Percentiles rank a stretch among this genome's conserved stretches.
Conservation (phyloP, 2,888 invertebrate species). For the Drosophila peninsularis region DNA sequence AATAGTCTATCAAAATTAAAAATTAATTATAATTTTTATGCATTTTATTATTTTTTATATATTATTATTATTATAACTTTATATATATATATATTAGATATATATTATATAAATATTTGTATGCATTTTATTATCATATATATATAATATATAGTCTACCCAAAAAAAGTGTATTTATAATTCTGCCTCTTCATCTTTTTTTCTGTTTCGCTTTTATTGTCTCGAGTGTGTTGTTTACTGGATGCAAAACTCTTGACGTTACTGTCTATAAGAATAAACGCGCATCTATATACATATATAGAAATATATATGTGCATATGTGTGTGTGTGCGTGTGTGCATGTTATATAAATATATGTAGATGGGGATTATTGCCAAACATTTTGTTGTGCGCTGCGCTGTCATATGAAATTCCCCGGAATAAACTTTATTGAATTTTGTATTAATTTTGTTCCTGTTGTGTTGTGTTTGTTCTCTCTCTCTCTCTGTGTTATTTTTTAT, state of each 20-base stretch:
- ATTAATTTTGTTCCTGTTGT: conserved; percentile 56
- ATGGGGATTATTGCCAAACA: conserved; percentile 49
- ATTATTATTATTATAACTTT: too few species aligned
- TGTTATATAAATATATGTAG: not conserved
- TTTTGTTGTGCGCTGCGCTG: conserved; percentile 35
- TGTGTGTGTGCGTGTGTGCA: not conserved
- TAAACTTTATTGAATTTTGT: conserved; percentile 74
- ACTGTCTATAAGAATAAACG: conserved; percentile 39
- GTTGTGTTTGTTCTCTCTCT: conserved; percentile 1
- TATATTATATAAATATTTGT: too few species aligned
- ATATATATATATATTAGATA: too few species aligned
- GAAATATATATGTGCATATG: not conserved
- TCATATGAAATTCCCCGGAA: conserved; percentile 68
- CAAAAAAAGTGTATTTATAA: conserved; percentile 9
- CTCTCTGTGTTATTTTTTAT: conserved; percentile 8
- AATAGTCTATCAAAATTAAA: too few species aligned
- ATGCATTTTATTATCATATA: too few species aligned
- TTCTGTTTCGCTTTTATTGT: conserved; percentile 15
- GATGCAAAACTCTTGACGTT: conserved; percentile 44
- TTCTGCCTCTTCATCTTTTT: not conserved
- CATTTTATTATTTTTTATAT: too few species aligned
- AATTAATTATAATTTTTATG: too few species aligned
- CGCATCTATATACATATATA: not conserved
- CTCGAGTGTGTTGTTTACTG: conserved; percentile 21
- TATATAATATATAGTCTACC: too few species aligned